phyloP scores from a whole-genome alignment of 2,113 vertebrate genomes.

The Prochilodus magdalenae region DNA sequence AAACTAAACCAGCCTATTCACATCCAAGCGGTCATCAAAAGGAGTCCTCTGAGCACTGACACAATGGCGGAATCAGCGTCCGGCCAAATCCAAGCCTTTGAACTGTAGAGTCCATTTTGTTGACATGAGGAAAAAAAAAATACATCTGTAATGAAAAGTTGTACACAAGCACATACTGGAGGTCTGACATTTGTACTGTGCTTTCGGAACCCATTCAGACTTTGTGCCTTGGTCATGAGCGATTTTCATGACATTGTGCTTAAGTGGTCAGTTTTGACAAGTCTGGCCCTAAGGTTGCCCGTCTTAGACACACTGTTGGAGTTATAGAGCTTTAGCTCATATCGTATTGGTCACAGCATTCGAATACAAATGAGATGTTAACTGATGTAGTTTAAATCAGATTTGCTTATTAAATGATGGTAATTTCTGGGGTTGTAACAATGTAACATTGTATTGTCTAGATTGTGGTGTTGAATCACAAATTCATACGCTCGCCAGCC shows the following conservation, averaged over 20 bases:
- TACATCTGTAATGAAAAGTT: background rate
- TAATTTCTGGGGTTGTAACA: too few relatives aligned
- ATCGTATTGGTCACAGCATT: too few relatives aligned
- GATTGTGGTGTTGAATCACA: too few relatives aligned
- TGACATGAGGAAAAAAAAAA: background rate
- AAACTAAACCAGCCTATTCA: constrained; percentile 31
- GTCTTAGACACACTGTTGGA: too few relatives aligned
- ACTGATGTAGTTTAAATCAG: background rate
- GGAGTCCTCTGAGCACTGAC: background rate
- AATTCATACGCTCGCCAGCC: too few relatives aligned
- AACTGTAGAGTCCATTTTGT: background rate
- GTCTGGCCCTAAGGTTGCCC: too few relatives aligned
- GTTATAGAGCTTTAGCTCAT: too few relatives aligned
- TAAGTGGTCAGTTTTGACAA: too few relatives aligned
- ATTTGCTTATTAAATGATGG: background rate
- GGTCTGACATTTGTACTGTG: background rate
- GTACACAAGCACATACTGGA: background rate
- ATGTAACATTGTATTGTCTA: too few relatives aligned
- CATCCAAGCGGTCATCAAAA: background rate
- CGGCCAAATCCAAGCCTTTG: background rate
- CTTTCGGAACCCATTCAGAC: background rate
- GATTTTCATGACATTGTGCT: too few relatives aligned
- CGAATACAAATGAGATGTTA: too few relatives aligned
- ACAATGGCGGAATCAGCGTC: background rate
- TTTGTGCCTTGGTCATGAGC: background rate